These are phyloP conservation scores for Anaspis maculata DNA, from an alignment of 2,888 invertebrate genomes.

Conservation along the genomic window DNA sequence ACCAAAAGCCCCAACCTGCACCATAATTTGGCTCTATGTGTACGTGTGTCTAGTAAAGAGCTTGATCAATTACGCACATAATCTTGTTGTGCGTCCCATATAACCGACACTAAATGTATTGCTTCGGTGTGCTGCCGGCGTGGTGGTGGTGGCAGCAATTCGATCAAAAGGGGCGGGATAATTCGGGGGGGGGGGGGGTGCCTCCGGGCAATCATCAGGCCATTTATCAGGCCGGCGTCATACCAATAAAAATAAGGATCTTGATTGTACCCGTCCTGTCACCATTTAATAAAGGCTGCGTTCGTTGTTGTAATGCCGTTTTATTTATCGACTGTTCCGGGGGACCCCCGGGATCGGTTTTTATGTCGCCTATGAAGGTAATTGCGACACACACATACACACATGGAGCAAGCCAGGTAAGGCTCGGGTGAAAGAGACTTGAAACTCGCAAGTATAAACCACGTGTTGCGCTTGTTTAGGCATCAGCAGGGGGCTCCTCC, in stretches of 20 bases:
- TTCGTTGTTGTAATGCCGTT: neutral
- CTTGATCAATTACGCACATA: neutral
- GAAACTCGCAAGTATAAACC: slow-evolving; percentile 13
- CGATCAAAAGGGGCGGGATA: slow-evolving; percentile 5
- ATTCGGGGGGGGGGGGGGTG: slow-evolving; percentile 3
- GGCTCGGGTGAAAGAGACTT: no score
- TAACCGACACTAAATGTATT: slow-evolving; percentile 9
- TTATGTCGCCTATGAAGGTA: no score
- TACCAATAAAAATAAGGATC: slow-evolving; percentile 23
- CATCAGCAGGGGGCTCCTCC: slow-evolving; percentile 9
- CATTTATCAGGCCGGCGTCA: slow-evolving; percentile 23
- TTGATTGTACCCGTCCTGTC: slow-evolving; percentile 4
- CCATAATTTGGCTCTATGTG: neutral
- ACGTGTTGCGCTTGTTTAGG: slow-evolving; percentile 26
- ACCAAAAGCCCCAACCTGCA: neutral
- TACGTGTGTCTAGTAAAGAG: neutral
- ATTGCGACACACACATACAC: no score
- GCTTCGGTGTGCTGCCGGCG: slow-evolving; percentile 4
- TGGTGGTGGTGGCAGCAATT: no score
- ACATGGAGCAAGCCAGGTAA: no score
- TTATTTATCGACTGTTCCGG: neutral
- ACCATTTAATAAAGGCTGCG: slow-evolving; percentile 1
- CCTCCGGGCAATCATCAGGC: slow-evolving; percentile 15
- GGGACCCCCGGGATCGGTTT: no score
- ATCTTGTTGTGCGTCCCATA: slow-evolving; percentile 4